These are phyloP conservation scores for Passerculus sandwichensis DNA, from an alignment of 2,797 vertebrate genomes.

Conservation along the genomic window DNA sequence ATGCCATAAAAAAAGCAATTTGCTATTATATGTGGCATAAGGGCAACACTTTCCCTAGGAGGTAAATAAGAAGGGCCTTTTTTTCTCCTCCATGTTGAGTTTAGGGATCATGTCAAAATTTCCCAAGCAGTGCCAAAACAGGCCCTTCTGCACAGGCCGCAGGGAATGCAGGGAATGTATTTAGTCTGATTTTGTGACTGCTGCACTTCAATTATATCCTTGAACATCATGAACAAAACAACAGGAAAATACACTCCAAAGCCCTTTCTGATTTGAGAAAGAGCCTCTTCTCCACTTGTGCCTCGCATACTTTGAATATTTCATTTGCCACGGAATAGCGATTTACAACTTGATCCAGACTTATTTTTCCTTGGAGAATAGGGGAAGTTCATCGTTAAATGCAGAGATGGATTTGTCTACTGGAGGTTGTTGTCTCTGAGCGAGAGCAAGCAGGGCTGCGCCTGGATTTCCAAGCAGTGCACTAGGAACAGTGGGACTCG, in stretches of 20 bases:
- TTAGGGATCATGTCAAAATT: slow-evolving; percentile 82
- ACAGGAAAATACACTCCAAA: slow-evolving; percentile 39
- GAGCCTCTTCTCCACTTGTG: slow-evolving; percentile 39
- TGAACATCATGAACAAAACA: background rate
- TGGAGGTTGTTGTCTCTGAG: slow-evolving; percentile 48
- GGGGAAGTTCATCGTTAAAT: slow-evolving; percentile 63
- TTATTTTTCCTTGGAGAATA: slow-evolving; percentile 69
- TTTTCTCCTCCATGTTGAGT: slow-evolving; percentile 69
- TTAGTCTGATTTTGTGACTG: slow-evolving; percentile 30
- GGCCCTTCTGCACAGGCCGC: slow-evolving; percentile 26
- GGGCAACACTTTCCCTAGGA: slow-evolving; percentile 89
- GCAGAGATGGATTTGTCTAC: slow-evolving; percentile 67
- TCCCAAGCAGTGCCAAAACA: slow-evolving; percentile 58
- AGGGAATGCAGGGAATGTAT: background rate
- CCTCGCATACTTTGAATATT: slow-evolving; percentile 52
- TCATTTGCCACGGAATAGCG: slow-evolving; percentile 52
- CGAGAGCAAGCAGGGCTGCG: slow-evolving; percentile 6
- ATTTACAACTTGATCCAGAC: slow-evolving; percentile 64
- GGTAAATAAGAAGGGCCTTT: slow-evolving; percentile 85
- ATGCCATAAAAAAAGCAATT: slow-evolving; percentile 91
- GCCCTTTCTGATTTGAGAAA: slow-evolving; percentile 41
- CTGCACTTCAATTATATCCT: slow-evolving; percentile 16
- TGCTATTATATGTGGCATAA: slow-evolving; percentile 86
- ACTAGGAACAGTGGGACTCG: slow-evolving; percentile 40
- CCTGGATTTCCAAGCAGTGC: slow-evolving; percentile 54